Evolutionary conservation across 1,140 invertebrate species (phyloP).

Genomic region (Drosophila truncata): DNA sequence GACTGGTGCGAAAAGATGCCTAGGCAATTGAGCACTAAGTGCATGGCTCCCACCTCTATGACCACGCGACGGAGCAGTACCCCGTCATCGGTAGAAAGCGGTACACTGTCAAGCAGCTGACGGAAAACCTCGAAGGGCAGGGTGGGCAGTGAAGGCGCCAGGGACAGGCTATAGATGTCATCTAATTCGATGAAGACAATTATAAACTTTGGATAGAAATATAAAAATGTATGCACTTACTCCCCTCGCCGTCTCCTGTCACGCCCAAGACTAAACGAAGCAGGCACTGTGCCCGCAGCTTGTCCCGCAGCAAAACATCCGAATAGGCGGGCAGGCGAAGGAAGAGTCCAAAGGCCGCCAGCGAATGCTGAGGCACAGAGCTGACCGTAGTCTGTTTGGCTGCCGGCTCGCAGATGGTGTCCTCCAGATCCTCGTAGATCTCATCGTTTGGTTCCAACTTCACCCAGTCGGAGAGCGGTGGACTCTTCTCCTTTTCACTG

Average conservation of each 20-base stretch:
- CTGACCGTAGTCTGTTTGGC: constrained; percentile 75
- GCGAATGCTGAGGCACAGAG: constrained; percentile 93
- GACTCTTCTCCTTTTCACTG: constrained; percentile 86
- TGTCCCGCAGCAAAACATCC: constrained; percentile 93
- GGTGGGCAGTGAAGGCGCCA: constrained; percentile 92
- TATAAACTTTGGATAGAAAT: neutral
- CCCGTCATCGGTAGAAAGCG: constrained; percentile 93
- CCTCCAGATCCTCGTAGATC: constrained; percentile 89
- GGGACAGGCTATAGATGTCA: constrained; percentile 91
- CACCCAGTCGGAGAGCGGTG: constrained; percentile 91
- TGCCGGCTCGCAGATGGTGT: constrained; percentile 84
- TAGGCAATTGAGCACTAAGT: constrained; percentile 93
- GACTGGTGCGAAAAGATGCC: constrained; percentile 95
- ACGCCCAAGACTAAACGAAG: constrained; percentile 94
- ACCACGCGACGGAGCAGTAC: constrained; percentile 91
- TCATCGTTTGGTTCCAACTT: constrained; percentile 91
- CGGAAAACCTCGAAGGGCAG: constrained; percentile 95
- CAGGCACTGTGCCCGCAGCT: constrained; percentile 93
- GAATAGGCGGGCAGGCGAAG: constrained; percentile 95
- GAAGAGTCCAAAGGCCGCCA: constrained; percentile 95
- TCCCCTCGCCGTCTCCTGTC: constrained; percentile 95
- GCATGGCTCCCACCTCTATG: constrained; percentile 93
- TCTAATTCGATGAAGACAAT: constrained; percentile 82
- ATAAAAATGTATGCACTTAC: constrained; percentile 85
- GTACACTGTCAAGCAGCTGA: constrained; percentile 91